Conservation (phyloP, 2,113 vertebrate species). For the Phylloscopus trochiloides region DNA sequence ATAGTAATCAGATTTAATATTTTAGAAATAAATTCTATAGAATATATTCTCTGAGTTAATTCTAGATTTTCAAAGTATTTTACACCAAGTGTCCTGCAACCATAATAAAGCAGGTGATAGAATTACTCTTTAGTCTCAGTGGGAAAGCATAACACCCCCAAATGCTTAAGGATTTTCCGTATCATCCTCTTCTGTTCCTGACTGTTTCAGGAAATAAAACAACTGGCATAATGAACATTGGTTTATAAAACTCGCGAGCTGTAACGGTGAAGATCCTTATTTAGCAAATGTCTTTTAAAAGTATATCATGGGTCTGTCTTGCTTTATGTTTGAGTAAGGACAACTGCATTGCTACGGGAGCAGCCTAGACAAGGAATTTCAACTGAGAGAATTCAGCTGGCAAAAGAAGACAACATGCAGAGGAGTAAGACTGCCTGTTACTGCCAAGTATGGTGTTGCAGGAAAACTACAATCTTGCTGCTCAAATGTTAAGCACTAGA, state of each 20-base stretch:
- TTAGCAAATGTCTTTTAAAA: not conserved
- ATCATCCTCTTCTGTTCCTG: not conserved
- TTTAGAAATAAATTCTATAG: conserved; percentile 62
- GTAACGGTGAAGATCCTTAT: not conserved
- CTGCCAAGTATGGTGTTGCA: not conserved
- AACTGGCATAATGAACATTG: not conserved
- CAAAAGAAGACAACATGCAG: not conserved
- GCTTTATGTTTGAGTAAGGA: not conserved
- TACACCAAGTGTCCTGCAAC: conserved; percentile 19
- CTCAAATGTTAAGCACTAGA: not conserved
- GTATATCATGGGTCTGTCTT: not conserved
- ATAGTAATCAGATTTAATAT: conserved; percentile 48
- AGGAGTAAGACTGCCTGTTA: not conserved
- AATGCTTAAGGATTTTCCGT: not conserved
- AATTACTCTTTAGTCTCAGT: not conserved
- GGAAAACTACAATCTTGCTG: not conserved
- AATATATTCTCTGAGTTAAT: conserved; percentile 61
- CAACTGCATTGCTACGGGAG: not conserved
- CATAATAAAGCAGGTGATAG: not conserved
- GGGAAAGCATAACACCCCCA: not conserved
- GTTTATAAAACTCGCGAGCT: not conserved
- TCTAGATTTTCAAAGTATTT: conserved; percentile 40
- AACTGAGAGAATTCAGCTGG: not conserved
- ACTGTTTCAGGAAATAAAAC: not conserved
- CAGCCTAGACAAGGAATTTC: not conserved